These are phyloP conservation scores for Zosterops borbonicus DNA, from an alignment of 2,113 vertebrate genomes.

Conservation along the genomic window DNA sequence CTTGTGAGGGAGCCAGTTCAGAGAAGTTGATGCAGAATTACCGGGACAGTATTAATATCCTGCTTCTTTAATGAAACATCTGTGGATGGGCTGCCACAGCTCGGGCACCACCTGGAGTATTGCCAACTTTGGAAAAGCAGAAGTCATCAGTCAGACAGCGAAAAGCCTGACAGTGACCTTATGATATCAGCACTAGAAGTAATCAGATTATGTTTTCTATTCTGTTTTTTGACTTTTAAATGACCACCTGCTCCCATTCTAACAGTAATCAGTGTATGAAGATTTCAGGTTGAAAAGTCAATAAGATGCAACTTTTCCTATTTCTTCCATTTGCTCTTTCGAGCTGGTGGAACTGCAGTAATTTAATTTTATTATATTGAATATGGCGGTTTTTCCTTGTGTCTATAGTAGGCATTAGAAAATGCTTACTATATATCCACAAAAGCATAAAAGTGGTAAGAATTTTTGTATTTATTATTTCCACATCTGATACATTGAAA, in stretches of 20 bases:
- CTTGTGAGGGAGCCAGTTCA: not conserved
- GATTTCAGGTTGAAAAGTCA: not conserved
- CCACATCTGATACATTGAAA: not conserved
- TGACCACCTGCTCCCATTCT: not conserved
- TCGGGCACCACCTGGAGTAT: not conserved
- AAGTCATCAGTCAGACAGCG: not conserved
- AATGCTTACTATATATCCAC: not conserved
- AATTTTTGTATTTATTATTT: not conserved
- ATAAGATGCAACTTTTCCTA: not conserved
- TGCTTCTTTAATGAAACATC: not conserved
- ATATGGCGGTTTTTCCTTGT: not conserved
- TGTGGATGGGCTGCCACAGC: not conserved
- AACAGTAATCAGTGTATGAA: not conserved
- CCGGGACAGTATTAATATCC: not conserved
- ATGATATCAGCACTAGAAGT: slow-evolving; percentile 6
- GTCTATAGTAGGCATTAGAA: not conserved
- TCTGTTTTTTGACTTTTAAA: slow-evolving; percentile 34
- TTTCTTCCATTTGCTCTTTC: not conserved
- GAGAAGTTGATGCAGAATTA: not conserved
- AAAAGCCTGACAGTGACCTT: not conserved
- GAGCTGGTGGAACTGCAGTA: not conserved
- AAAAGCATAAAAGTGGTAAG: not conserved
- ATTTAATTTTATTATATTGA: not conserved
- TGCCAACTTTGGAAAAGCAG: not conserved
- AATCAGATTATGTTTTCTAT: not conserved